Evolutionary conservation across 2,888 invertebrate species (phyloP).

Genomic region (Halocaridina rubra): DNA sequence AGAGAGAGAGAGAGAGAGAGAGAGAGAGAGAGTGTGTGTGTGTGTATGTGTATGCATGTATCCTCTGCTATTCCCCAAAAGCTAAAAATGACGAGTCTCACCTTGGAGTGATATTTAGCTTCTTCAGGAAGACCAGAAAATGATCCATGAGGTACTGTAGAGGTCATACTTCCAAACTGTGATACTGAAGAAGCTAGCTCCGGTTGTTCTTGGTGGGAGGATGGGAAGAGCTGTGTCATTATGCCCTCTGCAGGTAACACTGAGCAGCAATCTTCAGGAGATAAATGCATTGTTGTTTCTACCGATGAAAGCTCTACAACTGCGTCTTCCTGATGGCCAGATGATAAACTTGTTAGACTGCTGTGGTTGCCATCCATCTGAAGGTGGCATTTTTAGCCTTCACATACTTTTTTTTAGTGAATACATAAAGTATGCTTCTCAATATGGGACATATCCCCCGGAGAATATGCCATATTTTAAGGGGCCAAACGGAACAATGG

Average conservation of each 20-base stretch:
- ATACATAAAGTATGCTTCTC: too few species aligned
- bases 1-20: too few species aligned
- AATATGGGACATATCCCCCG: too few species aligned
- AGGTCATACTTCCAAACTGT: background rate
- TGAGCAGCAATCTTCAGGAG: conserved; percentile 39
- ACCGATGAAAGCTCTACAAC: conserved; percentile 23
- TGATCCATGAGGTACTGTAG: background rate
- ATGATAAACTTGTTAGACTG: background rate
- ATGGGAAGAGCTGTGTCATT: conserved; percentile 36
- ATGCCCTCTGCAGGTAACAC: conserved; percentile 43
- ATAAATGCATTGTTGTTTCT: conserved; percentile 51
- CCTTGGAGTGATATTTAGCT: conserved; percentile 28
- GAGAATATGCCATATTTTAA: too few species aligned
- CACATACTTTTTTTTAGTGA: too few species aligned
- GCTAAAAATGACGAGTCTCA: background rate
- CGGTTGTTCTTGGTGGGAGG: conserved; percentile 1
- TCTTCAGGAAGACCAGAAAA: conserved; percentile 24
- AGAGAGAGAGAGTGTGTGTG: too few species aligned
- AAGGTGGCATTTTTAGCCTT: too few species aligned
- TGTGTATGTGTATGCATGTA: too few species aligned
- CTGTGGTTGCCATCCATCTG: background rate
- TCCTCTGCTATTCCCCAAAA: too few species aligned
- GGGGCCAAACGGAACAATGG: too few species aligned
- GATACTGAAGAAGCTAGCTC: background rate
- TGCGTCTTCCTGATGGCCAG: conserved; percentile 10